Percentiles rank a stretch among this genome's conserved stretches.
Evolutionary conservation across 1,140 invertebrate species (phyloP).

Genomic region (Lepidotrigona ventralis): DNA sequence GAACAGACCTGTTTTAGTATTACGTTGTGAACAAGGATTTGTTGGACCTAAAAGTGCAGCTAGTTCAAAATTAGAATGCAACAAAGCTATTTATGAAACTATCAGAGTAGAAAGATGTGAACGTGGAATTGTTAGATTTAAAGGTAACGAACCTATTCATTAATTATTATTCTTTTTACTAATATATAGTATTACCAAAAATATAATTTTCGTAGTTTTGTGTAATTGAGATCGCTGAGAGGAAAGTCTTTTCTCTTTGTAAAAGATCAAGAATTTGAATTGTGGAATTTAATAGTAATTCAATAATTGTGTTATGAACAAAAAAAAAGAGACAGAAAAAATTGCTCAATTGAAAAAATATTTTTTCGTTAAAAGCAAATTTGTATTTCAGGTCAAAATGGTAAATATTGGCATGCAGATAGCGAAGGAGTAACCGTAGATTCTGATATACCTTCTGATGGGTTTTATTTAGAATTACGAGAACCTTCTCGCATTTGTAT

Average conservation of each 20-base stretch:
- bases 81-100: conserved; percentile 96
- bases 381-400: conserved; percentile 88
- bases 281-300: background rate
- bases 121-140: conserved; percentile 94
- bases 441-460: conserved; percentile 89
- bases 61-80: conserved; percentile 94
- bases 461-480: conserved; percentile 94
- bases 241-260: background rate
- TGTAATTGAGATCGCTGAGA: background rate
- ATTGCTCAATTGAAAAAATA: background rate
- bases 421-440: conserved; percentile 93
- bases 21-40: conserved; percentile 98
- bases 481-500: conserved; percentile 96
- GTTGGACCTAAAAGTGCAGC: conserved; percentile 93
- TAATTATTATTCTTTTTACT: background rate
- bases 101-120: conserved; percentile 94
- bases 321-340: background rate
- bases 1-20: conserved; percentile 94
- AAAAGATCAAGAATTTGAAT: background rate
- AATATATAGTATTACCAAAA: background rate
- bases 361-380: background rate
- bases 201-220: background rate
- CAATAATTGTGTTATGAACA: background rate
- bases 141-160: conserved; percentile 84
- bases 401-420: conserved; percentile 95